These are phyloP conservation scores for Oreotragus oreotragus DNA, from an alignment of 2,113 vertebrate species.

Conservation along the genomic window DNA sequence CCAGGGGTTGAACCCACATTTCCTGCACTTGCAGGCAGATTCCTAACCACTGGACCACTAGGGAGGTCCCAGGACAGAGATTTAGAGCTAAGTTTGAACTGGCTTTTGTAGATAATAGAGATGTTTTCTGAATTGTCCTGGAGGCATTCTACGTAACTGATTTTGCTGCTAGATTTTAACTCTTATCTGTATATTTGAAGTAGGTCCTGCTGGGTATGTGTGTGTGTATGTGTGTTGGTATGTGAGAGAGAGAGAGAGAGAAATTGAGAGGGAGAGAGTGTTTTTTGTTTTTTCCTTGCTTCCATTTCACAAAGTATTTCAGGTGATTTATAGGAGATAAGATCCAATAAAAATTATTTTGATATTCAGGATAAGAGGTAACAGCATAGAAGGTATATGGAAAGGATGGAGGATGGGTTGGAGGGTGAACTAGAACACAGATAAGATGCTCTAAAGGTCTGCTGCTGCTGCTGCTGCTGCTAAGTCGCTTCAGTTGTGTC, in stretches of 20 bases:
- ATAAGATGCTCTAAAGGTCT: no score
- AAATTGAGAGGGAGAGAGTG: background rate
- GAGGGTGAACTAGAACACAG: no score
- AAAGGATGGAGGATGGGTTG: no score
- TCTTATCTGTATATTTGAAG: background rate
- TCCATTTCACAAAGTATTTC: conserved; percentile 15
- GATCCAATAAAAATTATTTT: no score
- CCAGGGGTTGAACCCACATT: background rate
- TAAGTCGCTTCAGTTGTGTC: no score
- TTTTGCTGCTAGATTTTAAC: conserved; percentile 23
- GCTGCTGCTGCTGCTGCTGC: no score
- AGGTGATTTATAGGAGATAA: background rate
- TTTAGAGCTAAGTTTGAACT: conserved; percentile 8
- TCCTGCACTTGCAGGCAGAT: background rate
- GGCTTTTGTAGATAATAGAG: background rate
- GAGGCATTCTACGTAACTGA: background rate
- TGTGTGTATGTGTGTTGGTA: background rate
- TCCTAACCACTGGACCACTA: background rate
- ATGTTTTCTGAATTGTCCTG: conserved; percentile 9
- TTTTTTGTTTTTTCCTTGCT: background rate
- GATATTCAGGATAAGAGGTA: no score
- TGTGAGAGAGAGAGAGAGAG: background rate
- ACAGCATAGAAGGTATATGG: no score
- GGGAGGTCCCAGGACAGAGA: background rate
- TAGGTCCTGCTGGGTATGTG: background rate